Percentiles rank a stretch among this genome's conserved stretches.
phyloP scores from a whole-genome alignment of 35 echinoderm and acorn worm species.

The Eucidaris tribuloides region DNA sequence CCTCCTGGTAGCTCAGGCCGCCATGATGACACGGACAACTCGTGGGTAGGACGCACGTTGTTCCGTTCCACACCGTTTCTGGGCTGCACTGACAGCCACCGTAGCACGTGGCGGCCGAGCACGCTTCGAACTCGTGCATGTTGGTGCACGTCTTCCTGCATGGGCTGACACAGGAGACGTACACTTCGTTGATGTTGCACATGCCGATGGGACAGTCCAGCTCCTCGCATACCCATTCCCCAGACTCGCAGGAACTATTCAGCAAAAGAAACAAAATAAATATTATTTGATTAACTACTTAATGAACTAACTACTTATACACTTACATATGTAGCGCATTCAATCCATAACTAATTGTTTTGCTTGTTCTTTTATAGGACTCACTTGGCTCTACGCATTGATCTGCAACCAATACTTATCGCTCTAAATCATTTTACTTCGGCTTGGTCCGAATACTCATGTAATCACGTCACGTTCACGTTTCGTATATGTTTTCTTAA shows the following conservation, averaged over 20 bases:
- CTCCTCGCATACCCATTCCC: slow-evolving; percentile 37
- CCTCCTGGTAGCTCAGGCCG: slow-evolving; percentile 21
- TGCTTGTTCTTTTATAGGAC: too few relatives aligned
- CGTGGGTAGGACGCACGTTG: slow-evolving; percentile 7
- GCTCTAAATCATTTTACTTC: too few relatives aligned
- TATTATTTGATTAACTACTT: too few relatives aligned
- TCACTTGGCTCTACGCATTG: too few relatives aligned
- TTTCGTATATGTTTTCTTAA: too few relatives aligned
- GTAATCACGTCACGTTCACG: too few relatives aligned
- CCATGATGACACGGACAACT: slow-evolving; percentile 55
- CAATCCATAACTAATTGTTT: too few relatives aligned
- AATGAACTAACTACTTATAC: too few relatives aligned
- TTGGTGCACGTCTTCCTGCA: slow-evolving; percentile 38
- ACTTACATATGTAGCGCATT: too few relatives aligned
- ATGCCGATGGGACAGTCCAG: slow-evolving; percentile 14
- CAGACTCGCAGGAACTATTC: slow-evolving; percentile 36
- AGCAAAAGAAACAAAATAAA: background rate
- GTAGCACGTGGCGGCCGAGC: background rate
- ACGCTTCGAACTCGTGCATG: slow-evolving; percentile 40
- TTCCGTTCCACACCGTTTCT: background rate
- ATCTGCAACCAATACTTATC: too few relatives aligned
- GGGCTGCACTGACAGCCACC: slow-evolving; percentile 49
- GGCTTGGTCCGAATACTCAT: too few relatives aligned
- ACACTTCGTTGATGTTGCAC: slow-evolving; percentile 35
- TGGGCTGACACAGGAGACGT: slow-evolving; percentile 7